These are phyloP conservation scores for Strigamia crassipes DNA, from an alignment of 2,888 invertebrate genomes.

Conservation along the genomic window DNA sequence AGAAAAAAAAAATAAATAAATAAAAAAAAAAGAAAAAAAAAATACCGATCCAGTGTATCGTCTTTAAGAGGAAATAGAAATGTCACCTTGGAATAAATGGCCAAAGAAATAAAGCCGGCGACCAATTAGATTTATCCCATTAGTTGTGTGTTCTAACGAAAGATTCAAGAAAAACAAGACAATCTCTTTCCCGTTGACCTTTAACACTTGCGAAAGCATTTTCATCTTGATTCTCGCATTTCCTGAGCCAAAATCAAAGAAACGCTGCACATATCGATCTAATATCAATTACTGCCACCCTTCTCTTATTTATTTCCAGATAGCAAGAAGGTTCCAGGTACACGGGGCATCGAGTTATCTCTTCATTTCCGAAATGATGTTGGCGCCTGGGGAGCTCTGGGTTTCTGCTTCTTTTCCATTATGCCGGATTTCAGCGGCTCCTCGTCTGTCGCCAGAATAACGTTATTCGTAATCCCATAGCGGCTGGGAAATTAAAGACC, in stretches of 20 bases:
- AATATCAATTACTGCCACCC: not conserved
- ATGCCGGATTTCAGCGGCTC: slow-evolving; percentile 25
- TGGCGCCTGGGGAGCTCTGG: slow-evolving; percentile 11
- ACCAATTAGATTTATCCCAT: not conserved
- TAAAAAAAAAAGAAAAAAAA: no score
- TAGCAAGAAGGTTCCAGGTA: slow-evolving; percentile 7
- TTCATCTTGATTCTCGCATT: not conserved
- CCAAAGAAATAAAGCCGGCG: not conserved
- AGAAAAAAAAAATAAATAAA: no score
- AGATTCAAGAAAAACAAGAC: not conserved
- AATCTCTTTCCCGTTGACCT: not conserved
- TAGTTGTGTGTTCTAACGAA: not conserved
- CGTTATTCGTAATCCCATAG: slow-evolving; percentile 27
- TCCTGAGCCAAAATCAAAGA: not conserved
- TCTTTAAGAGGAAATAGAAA: no score
- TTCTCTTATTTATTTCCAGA: not conserved
- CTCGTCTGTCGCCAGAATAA: slow-evolving; percentile 11
- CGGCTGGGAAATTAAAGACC: slow-evolving; percentile 14
- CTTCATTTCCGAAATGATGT: slow-evolving; percentile 40
- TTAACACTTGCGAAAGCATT: not conserved
- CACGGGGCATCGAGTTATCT: slow-evolving; percentile 25
- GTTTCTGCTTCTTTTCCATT: slow-evolving; percentile 24
- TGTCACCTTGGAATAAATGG: no score
- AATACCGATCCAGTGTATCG: not conserved
- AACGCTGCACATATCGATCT: not conserved